Base-by-base conservation (phyloP, 2,113 vertebrate genomes). In the Helogale parvula region DNA sequence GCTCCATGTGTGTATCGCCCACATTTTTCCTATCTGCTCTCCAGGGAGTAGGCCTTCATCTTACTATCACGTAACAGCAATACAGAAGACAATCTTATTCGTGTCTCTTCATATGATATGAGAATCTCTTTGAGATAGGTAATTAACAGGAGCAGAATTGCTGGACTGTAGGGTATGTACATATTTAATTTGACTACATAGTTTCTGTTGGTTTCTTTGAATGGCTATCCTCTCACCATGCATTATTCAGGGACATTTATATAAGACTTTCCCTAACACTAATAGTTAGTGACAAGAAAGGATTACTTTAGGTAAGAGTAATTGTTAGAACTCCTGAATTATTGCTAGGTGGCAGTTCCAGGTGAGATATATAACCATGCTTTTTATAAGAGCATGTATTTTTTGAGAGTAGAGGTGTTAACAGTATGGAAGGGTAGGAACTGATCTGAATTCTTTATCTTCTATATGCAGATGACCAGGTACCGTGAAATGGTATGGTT, bases 281-380 rank as follows among this genome's bases (percentile, higher is more conserved):
- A 45, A 6, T 79, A 71, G 38, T 68, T 80, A 93, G 47, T 94
- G 84, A 74, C 3, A 81, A 68, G 63, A 94, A 94, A 92, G n/a
- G 38, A 68, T 81, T 94, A 60, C 19, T 29, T 27, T 85, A 41
- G n/a, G 8, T 93, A 35, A 66, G 66, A 90, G 68, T 79, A 95
- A 52, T 60, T 79, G 60, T 94, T 84, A 89, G 65, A 89, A 85
- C 54, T 89, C 11, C 57, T 52, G n/a, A 57, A 54, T 82, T 84
- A 63, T 11, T 92, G 38, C 57, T 68, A 23, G 76, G 60, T 83
- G 83, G 71, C 79, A 89, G 35, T 33, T 63, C 84, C 41, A 77
- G 50, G 76, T 23, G 76, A 91, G 38, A 63, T 41, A 54, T 27
- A 47, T 10, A 74, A 45, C 45, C 71, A 33, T 79, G 19, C 29